Percentiles rank a stretch among this genome's conserved stretches.
phyloP scores from a whole-genome alignment of 2,888 invertebrate species.

The Ophion ventricosus region DNA sequence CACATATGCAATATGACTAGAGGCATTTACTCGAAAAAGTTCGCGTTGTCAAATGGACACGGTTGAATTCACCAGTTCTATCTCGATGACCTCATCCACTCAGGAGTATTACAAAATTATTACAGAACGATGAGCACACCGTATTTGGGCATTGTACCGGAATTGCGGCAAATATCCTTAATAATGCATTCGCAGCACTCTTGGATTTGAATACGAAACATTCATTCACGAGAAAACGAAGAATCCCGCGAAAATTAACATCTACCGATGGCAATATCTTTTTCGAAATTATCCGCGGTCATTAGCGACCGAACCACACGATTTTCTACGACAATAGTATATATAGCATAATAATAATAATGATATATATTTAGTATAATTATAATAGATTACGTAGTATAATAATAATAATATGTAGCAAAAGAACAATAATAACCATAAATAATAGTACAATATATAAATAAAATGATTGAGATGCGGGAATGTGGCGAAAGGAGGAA shows the following conservation, averaged over 20 bases:
- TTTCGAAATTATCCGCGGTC: background rate
- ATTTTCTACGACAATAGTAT: too few relatives aligned
- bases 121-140: background rate
- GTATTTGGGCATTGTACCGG: background rate
- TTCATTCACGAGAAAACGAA: background rate
- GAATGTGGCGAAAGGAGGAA: too few relatives aligned
- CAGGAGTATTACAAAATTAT: constrained; percentile 31
- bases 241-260: background rate
- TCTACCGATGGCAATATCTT: background rate
- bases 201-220: background rate
- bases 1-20: background rate
- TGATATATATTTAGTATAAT: too few relatives aligned
- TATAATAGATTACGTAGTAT: too few relatives aligned
- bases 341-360: too few relatives aligned
- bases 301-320: too few relatives aligned
- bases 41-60: constrained; percentile 28
- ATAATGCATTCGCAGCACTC: background rate
- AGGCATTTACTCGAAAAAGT: constrained; percentile 27
- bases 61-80: constrained; percentile 37
- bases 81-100: constrained; percentile 32
- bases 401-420: too few relatives aligned
- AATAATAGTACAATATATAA: too few relatives aligned
- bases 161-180: background rate
- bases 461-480: too few relatives aligned
- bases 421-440: too few relatives aligned